A percentile compares a stretch with the other conserved stretches of the same genome.
phyloP scores from a whole-genome alignment of 1,140 invertebrate genomes.

The Anoplophora glabripennis region DNA sequence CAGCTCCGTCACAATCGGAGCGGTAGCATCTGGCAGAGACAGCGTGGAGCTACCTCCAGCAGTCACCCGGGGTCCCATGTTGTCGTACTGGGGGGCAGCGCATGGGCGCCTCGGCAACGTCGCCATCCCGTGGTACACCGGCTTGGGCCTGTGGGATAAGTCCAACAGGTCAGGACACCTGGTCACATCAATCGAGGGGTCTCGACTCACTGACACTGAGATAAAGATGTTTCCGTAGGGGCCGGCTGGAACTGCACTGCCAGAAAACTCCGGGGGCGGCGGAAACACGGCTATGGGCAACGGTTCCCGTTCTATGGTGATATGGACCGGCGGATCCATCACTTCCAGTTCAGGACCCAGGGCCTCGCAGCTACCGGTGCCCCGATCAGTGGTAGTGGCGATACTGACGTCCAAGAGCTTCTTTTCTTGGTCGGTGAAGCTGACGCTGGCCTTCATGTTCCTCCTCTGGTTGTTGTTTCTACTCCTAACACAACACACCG shows the following conservation, averaged over 20 bases:
- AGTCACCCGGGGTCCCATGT: constrained; percentile 84
- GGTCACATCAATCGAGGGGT: constrained; percentile 57
- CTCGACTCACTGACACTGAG: constrained; percentile 69
- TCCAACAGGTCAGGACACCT: constrained; percentile 77
- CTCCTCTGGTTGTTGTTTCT: constrained; percentile 57
- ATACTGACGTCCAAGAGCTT: constrained; percentile 75
- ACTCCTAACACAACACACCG: constrained; percentile 59
- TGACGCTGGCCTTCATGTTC: constrained; percentile 69
- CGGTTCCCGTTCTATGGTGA: constrained; percentile 71
- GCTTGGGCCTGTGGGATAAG: constrained; percentile 61
- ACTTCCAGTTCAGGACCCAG: constrained; percentile 51
- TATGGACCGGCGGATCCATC: constrained; percentile 62
- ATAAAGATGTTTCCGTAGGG: constrained; percentile 73
- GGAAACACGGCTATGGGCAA: constrained; percentile 55
- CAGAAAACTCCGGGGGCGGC: constrained; percentile 64
- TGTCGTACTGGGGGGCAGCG: constrained; percentile 64
- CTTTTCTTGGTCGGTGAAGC: constrained; percentile 82
- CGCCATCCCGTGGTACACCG: constrained; percentile 48
- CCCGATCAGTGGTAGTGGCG: constrained; percentile 72
- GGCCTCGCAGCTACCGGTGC: constrained; percentile 59
- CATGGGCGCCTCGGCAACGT: constrained; percentile 49
- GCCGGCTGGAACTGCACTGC: constrained; percentile 57
- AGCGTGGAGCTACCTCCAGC: constrained; percentile 80
- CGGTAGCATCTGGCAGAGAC: constrained; percentile 66
- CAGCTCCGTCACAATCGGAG: constrained; percentile 48